phyloP scores from a whole-genome alignment of 2,797 vertebrate species.

The Discoglossus pictus region DNA sequence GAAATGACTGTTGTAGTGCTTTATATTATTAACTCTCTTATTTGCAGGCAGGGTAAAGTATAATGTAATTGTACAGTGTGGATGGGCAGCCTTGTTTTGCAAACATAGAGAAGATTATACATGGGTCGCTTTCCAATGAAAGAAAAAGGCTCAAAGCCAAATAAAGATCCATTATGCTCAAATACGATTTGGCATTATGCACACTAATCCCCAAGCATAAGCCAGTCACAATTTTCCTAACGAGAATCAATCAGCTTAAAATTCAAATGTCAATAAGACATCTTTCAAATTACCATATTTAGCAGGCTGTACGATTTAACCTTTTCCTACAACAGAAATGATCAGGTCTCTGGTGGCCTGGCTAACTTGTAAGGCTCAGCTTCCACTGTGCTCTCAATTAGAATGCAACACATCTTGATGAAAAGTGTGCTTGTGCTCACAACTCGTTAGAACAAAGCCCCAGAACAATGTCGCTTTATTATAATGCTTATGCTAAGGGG shows the following conservation, averaged over 20 bases:
- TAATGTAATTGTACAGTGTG: background rate
- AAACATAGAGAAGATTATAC: conserved; percentile 12
- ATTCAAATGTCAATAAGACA: conserved; percentile 49
- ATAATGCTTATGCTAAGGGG: background rate
- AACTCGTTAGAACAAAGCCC: too few relatives aligned
- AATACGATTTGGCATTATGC: conserved; percentile 47
- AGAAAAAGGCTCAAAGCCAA: conserved; percentile 41
- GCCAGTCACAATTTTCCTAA: conserved; percentile 48
- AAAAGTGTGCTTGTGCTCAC: background rate
- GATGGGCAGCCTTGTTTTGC: conserved; percentile 2
- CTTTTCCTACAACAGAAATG: conserved; percentile 38
- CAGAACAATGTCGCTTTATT: background rate
- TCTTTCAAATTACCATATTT: conserved; percentile 47
- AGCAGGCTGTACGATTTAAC: conserved; percentile 32
- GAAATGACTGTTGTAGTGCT: conserved; percentile 7
- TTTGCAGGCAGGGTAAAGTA: conserved; percentile 2
- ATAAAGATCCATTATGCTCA: conserved; percentile 44
- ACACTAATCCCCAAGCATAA: conserved; percentile 24
- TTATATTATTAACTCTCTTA: conserved; percentile 19
- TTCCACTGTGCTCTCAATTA: conserved; percentile 7
- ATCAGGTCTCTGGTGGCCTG: conserved; percentile 28
- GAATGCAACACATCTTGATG: background rate
- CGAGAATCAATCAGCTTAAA: conserved; percentile 45
- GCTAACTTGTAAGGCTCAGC: background rate
- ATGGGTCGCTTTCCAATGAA: conserved; percentile 17